Conservation (phyloP, 1,140 invertebrate genomes). For the Nephotettix cincticeps region DNA sequence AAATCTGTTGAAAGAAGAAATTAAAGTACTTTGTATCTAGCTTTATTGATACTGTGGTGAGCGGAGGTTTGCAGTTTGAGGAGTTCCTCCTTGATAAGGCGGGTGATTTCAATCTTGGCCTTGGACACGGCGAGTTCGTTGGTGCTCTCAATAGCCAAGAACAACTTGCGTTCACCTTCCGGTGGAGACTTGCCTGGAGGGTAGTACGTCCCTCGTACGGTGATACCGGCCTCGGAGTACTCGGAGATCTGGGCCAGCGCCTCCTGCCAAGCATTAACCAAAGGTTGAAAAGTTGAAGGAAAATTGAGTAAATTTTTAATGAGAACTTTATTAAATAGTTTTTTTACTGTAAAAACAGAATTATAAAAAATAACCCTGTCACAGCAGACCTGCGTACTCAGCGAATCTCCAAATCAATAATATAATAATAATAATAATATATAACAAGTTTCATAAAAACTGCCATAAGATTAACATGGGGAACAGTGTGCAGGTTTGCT, state of each 20-base stretch:
- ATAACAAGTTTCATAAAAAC: too few species aligned
- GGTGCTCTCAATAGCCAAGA: constrained; percentile 98
- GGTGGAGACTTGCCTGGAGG: constrained; percentile 84
- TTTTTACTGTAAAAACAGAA: too few species aligned
- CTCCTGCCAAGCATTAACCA: constrained; percentile 70
- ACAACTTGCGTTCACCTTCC: constrained; percentile 95
- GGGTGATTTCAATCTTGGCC: constrained; percentile 97
- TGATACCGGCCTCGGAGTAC: constrained; percentile 98
- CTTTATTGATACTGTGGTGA: constrained; percentile 85
- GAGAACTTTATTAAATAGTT: too few species aligned
- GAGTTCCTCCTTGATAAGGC: constrained; percentile 97
- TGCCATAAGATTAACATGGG: too few species aligned
- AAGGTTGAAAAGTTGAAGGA: too few species aligned
- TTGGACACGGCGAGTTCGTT: constrained; percentile 96
- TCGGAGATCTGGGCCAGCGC: constrained; percentile 97
- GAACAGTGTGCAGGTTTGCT: too few species aligned
- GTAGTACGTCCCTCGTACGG: constrained; percentile 96
- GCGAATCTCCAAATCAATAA: too few species aligned
- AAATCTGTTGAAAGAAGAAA: background rate
- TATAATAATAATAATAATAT: too few species aligned
- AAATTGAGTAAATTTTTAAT: too few species aligned
- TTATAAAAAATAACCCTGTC: too few species aligned
- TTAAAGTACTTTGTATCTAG: constrained; percentile 93
- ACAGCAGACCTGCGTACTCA: too few species aligned
- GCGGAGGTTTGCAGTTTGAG: constrained; percentile 87